phyloP scores from a whole-genome alignment of 2,797 vertebrate genomes.

The Malurus splendens region DNA sequence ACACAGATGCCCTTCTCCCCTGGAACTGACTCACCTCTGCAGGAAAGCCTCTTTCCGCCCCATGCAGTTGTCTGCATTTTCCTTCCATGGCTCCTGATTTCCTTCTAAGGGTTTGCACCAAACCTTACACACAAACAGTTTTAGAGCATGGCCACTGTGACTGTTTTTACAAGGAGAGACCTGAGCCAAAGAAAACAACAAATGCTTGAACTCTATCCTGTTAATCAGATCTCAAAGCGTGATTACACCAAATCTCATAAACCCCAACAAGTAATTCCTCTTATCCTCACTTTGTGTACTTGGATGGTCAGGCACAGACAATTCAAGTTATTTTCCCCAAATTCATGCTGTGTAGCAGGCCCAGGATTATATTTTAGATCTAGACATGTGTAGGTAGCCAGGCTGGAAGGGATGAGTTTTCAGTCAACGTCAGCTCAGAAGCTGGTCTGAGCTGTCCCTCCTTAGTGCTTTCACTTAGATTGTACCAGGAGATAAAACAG shows the following conservation, averaged over 20 bases:
- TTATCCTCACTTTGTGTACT: background rate
- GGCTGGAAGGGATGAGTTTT: background rate
- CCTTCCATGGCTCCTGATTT: background rate
- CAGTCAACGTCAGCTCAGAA: background rate
- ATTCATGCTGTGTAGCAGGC: background rate
- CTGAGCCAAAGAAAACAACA: slow-evolving; percentile 12
- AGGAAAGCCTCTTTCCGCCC: slow-evolving; percentile 2
- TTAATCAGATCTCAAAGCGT: background rate
- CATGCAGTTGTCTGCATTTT: background rate
- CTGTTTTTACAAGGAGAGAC: background rate
- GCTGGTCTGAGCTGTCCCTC: background rate
- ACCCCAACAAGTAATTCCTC: background rate
- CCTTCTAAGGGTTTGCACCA: slow-evolving; percentile 1
- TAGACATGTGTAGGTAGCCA: background rate
- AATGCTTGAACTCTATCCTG: background rate
- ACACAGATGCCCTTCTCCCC: background rate
- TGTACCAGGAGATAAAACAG: background rate
- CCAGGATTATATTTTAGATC: background rate
- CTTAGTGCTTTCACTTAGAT: background rate
- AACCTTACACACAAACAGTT: background rate
- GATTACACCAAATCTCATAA: background rate
- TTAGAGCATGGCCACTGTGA: background rate
- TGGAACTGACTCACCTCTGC: slow-evolving; percentile 45
- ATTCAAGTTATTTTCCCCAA: background rate
- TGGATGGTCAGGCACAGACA: background rate